phyloP scores from a whole-genome alignment of 2,797 vertebrate genomes.

The Sebastes nivosus region DNA sequence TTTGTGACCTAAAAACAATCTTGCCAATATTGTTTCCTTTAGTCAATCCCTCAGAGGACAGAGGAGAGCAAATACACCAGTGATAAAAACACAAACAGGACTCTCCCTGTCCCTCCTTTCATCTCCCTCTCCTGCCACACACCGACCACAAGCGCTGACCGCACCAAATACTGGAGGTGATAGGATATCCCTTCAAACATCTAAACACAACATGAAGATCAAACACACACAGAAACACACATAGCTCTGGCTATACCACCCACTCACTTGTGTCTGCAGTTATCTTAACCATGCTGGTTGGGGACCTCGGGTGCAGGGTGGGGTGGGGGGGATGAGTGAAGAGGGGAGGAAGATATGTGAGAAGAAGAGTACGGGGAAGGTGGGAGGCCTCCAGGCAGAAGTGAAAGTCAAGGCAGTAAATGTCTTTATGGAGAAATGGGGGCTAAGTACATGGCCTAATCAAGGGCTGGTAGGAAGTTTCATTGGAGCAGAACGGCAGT shows the following conservation, averaged over 20 bases:
- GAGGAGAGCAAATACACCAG: constrained; percentile 79
- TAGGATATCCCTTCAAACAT: constrained; percentile 86
- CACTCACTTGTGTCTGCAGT: constrained; percentile 78
- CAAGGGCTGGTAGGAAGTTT: constrained; percentile 47
- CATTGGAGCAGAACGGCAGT: constrained; percentile 51
- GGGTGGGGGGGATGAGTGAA: constrained; percentile 25
- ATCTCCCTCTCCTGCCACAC: constrained; percentile 75
- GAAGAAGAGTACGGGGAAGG: constrained; percentile 36
- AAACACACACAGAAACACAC: constrained; percentile 67
- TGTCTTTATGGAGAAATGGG: constrained; percentile 65
- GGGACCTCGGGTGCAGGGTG: constrained; percentile 59
- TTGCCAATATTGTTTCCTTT: constrained; percentile 79
- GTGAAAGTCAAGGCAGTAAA: constrained; percentile 67
- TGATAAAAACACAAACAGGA: constrained; percentile 85
- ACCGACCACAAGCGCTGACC: constrained; percentile 75
- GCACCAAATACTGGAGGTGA: constrained; percentile 83
- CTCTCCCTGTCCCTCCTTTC: constrained; percentile 75
- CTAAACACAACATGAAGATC: constrained; percentile 86
- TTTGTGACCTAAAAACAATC: constrained; percentile 81
- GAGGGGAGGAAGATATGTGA: constrained; percentile 37
- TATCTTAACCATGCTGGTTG: constrained; percentile 82
- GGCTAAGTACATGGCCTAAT: constrained; percentile 55
- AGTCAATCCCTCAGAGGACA: constrained; percentile 72
- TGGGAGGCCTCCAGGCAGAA: constrained; percentile 59
- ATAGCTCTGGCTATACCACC: constrained; percentile 78